Conservation (phyloP, 2,888 invertebrate species). For the Leptura quadrifasciata region DNA sequence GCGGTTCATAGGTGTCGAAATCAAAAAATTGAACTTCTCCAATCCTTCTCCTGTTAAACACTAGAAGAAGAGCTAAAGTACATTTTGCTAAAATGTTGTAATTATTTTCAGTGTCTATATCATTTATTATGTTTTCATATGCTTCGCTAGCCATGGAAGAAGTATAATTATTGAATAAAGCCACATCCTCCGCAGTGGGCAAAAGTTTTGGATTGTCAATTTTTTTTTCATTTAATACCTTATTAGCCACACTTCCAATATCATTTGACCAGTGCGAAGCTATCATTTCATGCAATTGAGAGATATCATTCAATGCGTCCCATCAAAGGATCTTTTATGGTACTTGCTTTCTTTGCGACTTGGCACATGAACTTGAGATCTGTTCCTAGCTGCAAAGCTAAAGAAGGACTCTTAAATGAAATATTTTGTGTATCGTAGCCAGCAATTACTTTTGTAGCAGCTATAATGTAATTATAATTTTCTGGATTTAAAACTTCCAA, state of each 20-base stretch:
- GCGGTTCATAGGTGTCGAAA: slow-evolving; percentile 33
- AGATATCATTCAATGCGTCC: background rate
- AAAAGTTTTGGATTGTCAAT: background rate
- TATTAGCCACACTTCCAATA: background rate
- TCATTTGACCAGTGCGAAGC: background rate
- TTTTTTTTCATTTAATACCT: slow-evolving; percentile 4
- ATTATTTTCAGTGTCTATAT: slow-evolving; percentile 6
- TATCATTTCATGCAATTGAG: slow-evolving; percentile 12
- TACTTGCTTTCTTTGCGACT: background rate
- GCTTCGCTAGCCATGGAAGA: slow-evolving; percentile 12
- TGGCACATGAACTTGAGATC: background rate
- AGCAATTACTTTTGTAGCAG: slow-evolving; percentile 30
- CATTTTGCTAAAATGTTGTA: slow-evolving; percentile 56
- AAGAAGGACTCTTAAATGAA: slow-evolving; percentile 41
- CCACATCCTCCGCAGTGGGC: background rate
- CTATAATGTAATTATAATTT: background rate
- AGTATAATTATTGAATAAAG: slow-evolving; percentile 5
- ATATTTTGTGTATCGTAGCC: slow-evolving; percentile 17
- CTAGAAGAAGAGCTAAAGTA: slow-evolving; percentile 41
- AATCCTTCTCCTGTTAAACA: slow-evolving; percentile 44
- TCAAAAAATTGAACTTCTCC: slow-evolving; percentile 41
- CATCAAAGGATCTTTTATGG: background rate
- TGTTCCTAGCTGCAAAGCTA: slow-evolving; percentile 50
- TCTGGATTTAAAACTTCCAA: background rate
- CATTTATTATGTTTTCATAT: slow-evolving; percentile 1